Evolutionary conservation across 2,113 vertebrate genomes (phyloP).

Genomic region (Pionites leucogaster): DNA sequence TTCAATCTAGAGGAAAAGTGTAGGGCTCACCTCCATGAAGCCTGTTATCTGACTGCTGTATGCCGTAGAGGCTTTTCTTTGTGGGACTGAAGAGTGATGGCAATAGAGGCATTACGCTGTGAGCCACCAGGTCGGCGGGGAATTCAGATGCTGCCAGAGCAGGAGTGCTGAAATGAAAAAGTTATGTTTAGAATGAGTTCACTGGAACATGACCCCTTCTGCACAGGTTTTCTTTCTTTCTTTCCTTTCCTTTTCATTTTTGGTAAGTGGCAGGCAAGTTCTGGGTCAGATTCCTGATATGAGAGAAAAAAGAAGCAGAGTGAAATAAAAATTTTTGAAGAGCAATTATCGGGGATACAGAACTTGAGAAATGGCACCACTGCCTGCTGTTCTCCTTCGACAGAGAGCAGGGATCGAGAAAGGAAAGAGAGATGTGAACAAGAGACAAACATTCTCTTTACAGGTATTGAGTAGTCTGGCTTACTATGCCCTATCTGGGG

Average conservation of each 20-base stretch:
- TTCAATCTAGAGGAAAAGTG: neutral
- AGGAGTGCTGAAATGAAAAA: neutral
- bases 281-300: neutral
- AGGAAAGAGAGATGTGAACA: neutral
- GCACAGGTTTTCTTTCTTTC: neutral
- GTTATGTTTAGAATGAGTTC: conserved; percentile 21
- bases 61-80: neutral
- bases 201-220: neutral
- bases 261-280: neutral
- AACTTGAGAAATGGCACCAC: neutral
- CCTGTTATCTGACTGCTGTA: neutral
- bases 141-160: neutral
- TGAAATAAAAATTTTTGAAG: neutral
- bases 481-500: neutral
- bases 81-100: neutral
- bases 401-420: neutral
- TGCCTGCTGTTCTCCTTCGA: neutral
- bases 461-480: neutral
- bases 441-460: neutral
- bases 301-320: neutral
- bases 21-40: neutral
- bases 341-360: neutral
- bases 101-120: neutral
- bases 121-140: neutral
- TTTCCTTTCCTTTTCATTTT: neutral